Percentiles rank a stretch among this genome's conserved stretches.
Evolutionary conservation across 1,140 invertebrate species (phyloP).

Genomic region (Tachypleus tridentatus): DNA sequence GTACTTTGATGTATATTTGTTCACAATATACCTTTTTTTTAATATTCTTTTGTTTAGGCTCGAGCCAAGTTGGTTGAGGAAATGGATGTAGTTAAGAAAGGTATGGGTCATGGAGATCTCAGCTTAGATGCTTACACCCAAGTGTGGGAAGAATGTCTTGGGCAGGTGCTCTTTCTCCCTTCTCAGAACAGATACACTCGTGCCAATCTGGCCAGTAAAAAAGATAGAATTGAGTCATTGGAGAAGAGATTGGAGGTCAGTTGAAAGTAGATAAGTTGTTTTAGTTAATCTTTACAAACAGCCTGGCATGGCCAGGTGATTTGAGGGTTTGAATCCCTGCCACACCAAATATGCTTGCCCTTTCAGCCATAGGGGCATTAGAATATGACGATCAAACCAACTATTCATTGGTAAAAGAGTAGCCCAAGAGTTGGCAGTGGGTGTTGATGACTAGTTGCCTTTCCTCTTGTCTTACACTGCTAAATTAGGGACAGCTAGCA

Average conservation of each 20-base stretch:
- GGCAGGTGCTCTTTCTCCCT: constrained; percentile 72
- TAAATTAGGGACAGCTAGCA: no score
- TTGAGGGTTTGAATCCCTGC: no score
- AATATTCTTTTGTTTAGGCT: constrained; percentile 33
- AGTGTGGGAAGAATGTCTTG: constrained; percentile 95
- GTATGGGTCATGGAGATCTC: constrained; percentile 90
- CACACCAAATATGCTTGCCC: no score
- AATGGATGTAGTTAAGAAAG: constrained; percentile 78
- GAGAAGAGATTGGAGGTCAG: constrained; percentile 72
- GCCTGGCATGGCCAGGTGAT: no score
- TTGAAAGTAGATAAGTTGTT: background rate
- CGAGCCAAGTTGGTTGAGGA: constrained; percentile 57
- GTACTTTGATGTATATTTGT: no score
- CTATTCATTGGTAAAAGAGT: no score
- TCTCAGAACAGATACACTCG: constrained; percentile 82
- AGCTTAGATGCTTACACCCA: constrained; percentile 79
- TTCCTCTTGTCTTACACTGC: no score
- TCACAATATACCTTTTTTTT: no score
- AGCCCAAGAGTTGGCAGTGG: no score
- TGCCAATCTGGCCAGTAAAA: constrained; percentile 87
- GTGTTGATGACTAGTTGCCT: no score
- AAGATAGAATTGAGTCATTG: constrained; percentile 83
- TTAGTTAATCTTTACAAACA: no score
- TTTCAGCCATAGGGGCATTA: background rate
- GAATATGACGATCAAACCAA: no score